Base-by-base conservation (phyloP, 2,113 vertebrate species). In the Apistogramma diplotaenia region DNA sequence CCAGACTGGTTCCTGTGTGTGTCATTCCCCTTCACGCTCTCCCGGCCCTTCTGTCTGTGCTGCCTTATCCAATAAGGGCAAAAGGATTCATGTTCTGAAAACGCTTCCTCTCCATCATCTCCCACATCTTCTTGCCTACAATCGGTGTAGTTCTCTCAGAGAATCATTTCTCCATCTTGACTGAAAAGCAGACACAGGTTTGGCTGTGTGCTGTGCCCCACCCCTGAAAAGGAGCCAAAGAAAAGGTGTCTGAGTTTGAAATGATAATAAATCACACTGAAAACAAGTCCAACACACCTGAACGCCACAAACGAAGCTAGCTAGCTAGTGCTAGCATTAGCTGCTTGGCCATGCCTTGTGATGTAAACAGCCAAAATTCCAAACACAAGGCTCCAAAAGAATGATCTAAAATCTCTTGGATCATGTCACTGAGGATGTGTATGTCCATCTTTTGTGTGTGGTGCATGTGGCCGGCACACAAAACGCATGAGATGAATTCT, bases 331-430 rank as follows among this genome's bases (percentile, higher is more conserved):
- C 40, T 70, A 70, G 6, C 10, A 70, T 4, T 49, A 46, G 43
- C 16, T 49, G 40, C 16, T 49, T 2, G 0, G 25, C 43, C 0
- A 3, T 29, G 18, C 1, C 23, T 70, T 2, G 3, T 49, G 62
- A 29, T 49, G 25, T 0, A 70, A 49, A 4, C 23, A 49, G 9
- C 40, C 23, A 49, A 49, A 70, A 70, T 49, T 23, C 46, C 40
- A 49, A 70, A 70, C 16, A 49, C 25, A 67, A 67, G 23, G 23
- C 27, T 67, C 46, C 40, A 29, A 5, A 70, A 49, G 6, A 18
- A 49, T 49, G 12, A 0, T 67, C 23, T 29, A 18, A 49, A 49
- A 10, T 19, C 40, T 49, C 27, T 0, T 70, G 19, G 62, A 70
- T 49, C 21, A 29, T 49, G 40, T 70, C 62, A 70, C 23, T 27